Base-by-base conservation (phyloP, 2,113 vertebrate genomes). In the Chinchilla lanigera region DNA sequence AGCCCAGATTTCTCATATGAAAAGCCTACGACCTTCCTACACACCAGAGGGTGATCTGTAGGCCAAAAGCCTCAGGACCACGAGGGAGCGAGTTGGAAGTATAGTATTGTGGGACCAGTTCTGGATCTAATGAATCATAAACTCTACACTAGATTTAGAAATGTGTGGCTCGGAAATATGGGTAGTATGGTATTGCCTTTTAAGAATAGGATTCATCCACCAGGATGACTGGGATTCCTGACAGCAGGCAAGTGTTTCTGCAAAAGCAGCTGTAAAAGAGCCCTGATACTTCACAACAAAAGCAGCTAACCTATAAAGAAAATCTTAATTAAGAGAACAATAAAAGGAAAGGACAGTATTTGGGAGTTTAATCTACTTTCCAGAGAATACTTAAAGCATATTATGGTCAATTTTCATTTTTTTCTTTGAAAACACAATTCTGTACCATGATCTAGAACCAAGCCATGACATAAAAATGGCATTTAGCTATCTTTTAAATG, bases 1-100 rank as follows among this genome's bases (percentile, higher is more conserved):
- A 97, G 97, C 96, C 95, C 90, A 98, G 96, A 95, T 78, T 96
- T 92, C 92, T 87, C 95, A 86, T 41, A 95, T 38, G 24, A 95
- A 96, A 97, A 96, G 50, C n/a, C 67, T 82, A 94, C 94, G 95
- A 89, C 20, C 52, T 41, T 77, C 16, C n/a, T 84, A 86, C 12
- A 86, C 28, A 58, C 83, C 28, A 63, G 65, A 61, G n/a, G 50
- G 10, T 87, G 54, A 67, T 82, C 90, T 80, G 90, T 41, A 95
- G n/a, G 95, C 41, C 50, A 95, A 75, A 78, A 93, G 12, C 63
- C 94, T 12, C 26, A 38, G 65, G 47, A 82, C 35, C 65, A 88
- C 16, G 1, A 88, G 52, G 63, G 54, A 84, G 19, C 61, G 5
- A 90, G 67, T 90, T 35, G 92, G 56, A 88, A 97, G 91, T 33